Base-by-base conservation (phyloP, 2,888 invertebrate species). In the Desoria tigrina region DNA sequence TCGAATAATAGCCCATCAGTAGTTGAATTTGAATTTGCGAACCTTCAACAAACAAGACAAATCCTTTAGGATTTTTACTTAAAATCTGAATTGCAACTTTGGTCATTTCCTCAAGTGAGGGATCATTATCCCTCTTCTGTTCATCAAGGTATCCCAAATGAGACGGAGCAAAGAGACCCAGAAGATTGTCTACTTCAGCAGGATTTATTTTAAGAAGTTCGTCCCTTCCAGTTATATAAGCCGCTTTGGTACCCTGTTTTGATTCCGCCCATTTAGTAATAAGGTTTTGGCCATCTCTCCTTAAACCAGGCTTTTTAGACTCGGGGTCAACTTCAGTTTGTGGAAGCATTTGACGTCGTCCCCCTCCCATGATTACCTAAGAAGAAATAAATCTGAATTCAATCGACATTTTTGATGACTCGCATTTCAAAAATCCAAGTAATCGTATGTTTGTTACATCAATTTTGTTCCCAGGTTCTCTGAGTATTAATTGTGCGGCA, bases 41-140 rank as follows among this genome's bases (percentile, higher is more conserved):
- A 65, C 89, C 87, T 84, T 89, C 89, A 56, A 90, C 88, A 75
- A 90, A 86, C 0, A 92, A 81, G 75, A 90, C 88, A 78, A 85
- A 92, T 64, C 92, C 91, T 0, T 87, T 86, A 1, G 81, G 79
- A 72, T 85, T 84, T 68, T 83, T 84, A 0, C 84, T 82, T 56
- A 94, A 80, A 14, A 90, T 81, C 74, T 87, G 82, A 58, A 94
- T 87, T 0, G 93, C 92, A 53, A 85, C 86, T 73, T 84, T 82
- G 0, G 89, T 88, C 92, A 94, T 90, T 78, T 92, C 90, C 60
- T 84, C 84, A 14, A 94, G 79, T 0, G 87, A 85, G 0, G 93
- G 93, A 64, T 86, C 85, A 23, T 63, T 39, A 23, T 61, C 50
- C 21, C 18, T 39, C 6, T 53, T 39, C 24, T 65, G 69, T 4